Evolutionary conservation across 1,140 invertebrate genomes (phyloP), one percentile per base, ranked within the genome.

Genomic region (Cydia pomonella): DNA sequence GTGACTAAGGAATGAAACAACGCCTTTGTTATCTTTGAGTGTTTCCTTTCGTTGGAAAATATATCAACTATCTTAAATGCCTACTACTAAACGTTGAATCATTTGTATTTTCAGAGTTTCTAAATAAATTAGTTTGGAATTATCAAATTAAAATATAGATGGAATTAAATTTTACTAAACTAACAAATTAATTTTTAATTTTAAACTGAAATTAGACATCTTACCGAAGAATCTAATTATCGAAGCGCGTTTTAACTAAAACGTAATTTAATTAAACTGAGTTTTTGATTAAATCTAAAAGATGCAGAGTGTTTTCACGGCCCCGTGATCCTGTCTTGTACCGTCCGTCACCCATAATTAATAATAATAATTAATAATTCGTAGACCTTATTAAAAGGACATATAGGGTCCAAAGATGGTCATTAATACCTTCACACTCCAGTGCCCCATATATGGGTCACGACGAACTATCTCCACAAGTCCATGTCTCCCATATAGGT

Each of bases 1-100:
- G 78, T 79, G 81, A 82, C 59, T 83, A 77, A 81, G 44, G 69
- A 75, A 72, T 78, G 74, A 47, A 59, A 59, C 47, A 18, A 50
- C 53, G 18, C 1, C 62, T 27, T 63, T 76, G 25, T 75, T 76
- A 79, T 79, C 78, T 75, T 6, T 74, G 38, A 74, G 23, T 41
- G 59, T 69, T 66, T 53, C 9, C 53, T 59, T 59, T 59, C 18
- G 53, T 59, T 59, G 21, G 53, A 59, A 59, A 23, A 21, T 59
- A 59, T 10, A 59, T 59, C 53, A 59, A 59, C 53, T 59, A 59
- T 59, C 23, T 59, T 21, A 59, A 59, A 59, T 59, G 21, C 53
- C 53, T 59, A 59, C 18, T 23, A 59, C 53, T 53, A 16, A 44
- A 44, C 16, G 53, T 59, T 23, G 53, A 59, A 59, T 59, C 50